Base-by-base conservation (phyloP, 1,140 invertebrate genomes). In the Saccostrea glomerata region DNA sequence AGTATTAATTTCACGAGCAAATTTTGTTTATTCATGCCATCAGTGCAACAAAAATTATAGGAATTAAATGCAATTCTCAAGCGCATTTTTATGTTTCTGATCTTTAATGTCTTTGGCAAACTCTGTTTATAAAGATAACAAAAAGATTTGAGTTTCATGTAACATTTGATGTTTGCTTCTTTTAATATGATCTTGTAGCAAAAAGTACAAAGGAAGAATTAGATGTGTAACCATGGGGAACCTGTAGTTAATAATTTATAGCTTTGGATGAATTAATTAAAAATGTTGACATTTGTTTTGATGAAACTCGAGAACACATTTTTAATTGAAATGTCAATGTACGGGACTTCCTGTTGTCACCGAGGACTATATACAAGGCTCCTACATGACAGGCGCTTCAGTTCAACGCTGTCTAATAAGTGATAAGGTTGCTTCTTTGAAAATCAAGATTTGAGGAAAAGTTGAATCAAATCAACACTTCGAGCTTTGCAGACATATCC, bases 301-400 rank as follows among this genome's bases (percentile, higher is more conserved):
- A 77, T 77, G 23, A 77, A 77, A 25, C 70, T 36, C 25, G 30
- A 77, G 25, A 77, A 77, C 70, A 15, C 25, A 77, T 77, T 63
- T 63, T 63, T 63, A 63, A 20, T 77, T 77, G 70, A 77, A 77
- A 77, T 77, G 23, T 17, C 70, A 77, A 17, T 77, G 25, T 25
- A 30, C 70, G 23, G 15, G 23, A 77, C 70, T 77, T 77, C 70
- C 70, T 77, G 70, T 30, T 77, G 70, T 77, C 70, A 77, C 13
- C 23, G 23, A 77, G 23, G 30, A 36, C 13, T 77, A 77, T 77
- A 77, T 77, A 77, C 70, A 77, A 7, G 25, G 70, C 23, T 12
- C 30, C 25, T 13, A 36, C 70, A 36, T 12, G 25, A 30, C 23
- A 17, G 13, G 25, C 13, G 23, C 11, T 13, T 30, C 70, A 77